These are phyloP conservation scores for Phymastichus coffea DNA, from an alignment of 1,140 invertebrate species.

Conservation along the genomic window DNA sequence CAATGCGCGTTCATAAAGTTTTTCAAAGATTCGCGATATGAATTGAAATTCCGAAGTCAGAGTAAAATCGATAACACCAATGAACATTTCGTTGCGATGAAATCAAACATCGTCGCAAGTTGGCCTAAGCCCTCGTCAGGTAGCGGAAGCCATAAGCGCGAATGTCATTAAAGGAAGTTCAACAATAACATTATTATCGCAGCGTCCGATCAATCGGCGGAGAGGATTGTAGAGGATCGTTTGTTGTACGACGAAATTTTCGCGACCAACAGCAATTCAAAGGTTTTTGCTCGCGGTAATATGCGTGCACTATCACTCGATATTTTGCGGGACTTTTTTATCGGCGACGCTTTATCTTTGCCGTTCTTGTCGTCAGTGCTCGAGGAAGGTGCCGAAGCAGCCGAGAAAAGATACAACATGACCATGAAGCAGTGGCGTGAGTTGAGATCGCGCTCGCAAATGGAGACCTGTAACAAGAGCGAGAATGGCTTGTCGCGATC, in stretches of 20 bases:
- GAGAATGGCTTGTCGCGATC: neutral
- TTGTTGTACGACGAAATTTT: neutral
- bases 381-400: constrained; percentile 45
- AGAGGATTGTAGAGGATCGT: neutral
- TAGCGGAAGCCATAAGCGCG: too few species aligned
- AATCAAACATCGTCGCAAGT: neutral
- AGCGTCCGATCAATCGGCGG: neutral
- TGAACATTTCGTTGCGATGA: constrained; percentile 5
- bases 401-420: constrained; percentile 46
- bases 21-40: neutral
- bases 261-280: neutral
- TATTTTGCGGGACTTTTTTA: too few species aligned
- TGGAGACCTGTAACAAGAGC: neutral
- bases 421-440: constrained; percentile 49
- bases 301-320: too few species aligned
- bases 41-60: constrained; percentile 14
- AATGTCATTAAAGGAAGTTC: too few species aligned
- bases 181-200: neutral
- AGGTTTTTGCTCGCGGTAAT: too few species aligned
- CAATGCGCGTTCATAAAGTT: neutral
- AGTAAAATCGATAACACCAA: too few species aligned
- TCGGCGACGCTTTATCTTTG: too few species aligned
- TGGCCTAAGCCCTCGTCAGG: constrained; percentile 1
- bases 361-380: too few species aligned
- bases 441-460: constrained; percentile 20